Evolutionary conservation across 2,797 vertebrate genomes (phyloP).

Genomic region (Tamandua tetradactyla): DNA sequence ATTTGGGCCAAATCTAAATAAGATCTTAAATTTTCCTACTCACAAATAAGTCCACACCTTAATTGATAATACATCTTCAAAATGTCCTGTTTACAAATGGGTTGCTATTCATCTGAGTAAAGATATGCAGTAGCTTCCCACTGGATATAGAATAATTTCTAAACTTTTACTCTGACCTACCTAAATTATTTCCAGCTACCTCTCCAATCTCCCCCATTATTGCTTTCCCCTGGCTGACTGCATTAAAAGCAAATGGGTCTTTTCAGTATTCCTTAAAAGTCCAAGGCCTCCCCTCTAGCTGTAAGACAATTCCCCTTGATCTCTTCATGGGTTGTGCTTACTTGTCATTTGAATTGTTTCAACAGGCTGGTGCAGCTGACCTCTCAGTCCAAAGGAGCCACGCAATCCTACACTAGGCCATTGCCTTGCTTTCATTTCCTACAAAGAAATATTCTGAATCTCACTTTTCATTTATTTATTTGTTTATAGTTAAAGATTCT

Average conservation of each 20-base stretch:
- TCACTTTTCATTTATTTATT: background rate
- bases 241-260: background rate
- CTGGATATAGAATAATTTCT: background rate
- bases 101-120: background rate
- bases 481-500: background rate
- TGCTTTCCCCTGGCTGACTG: no score
- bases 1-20: no score
- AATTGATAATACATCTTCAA: no score
- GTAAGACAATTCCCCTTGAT: background rate
- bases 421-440: background rate
- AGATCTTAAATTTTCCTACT: no score
- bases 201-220: background rate
- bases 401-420: background rate
- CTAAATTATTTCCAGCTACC: background rate
- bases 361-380: background rate
- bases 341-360: background rate
- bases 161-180: background rate
- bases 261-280: background rate
- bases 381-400: background rate
- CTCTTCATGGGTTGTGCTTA: background rate
- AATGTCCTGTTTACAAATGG: no score
- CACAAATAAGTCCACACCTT: no score
- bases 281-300: background rate
- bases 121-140: background rate
- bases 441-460: background rate